Base-by-base conservation (phyloP, 2,113 vertebrate species). In the Xiphorhynchus elegans region DNA sequence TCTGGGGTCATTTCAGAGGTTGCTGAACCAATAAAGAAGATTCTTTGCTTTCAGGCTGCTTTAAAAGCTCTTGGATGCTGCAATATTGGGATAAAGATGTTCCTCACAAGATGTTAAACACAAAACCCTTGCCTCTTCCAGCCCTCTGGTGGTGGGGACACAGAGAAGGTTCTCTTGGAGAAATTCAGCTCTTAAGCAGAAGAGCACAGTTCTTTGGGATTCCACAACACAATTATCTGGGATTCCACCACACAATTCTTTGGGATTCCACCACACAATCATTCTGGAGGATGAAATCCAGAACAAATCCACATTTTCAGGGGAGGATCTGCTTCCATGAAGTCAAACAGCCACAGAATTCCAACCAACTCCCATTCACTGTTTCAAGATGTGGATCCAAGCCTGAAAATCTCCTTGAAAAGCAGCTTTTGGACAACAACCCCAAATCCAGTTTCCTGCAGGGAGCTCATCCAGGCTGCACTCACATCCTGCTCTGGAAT, bases 141-240 rank as follows among this genome's bases (percentile, higher is more conserved):
- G 93, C 95, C 93, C 87, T 62, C 95, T 94, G 90, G 39, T 93
- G 95, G 95, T 59, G 37, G 20, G 17, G 60, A 81, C 8, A 68
- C 13, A 17, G 31, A 49, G 20, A 74, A 52, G 7, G 9, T 21
- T 37, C 33, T 7, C 29, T 13, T 25, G 7, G 35, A 56, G 16
- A 23, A 44, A 17, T 33, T 17, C 26, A 23, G 49, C 12, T 47
- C 23, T 2, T 9, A 8, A 4, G 3, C 2, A 12, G 15, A 19
- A 44, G 9, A 33, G 26, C 12, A 19, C 16, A 68, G 2, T 20
- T 49, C 49, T 16, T 35, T 14, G 10, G 55, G 28, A 29, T 53
- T 29, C 10, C 26, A 28, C 7, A 39, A 12, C 24, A 17, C 37
- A 40, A 19, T 29, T 40, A 28, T 63, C 42, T 42, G 9, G 18